Conservation (phyloP, 2,113 vertebrate species). For the Cyprinodon variegatus region DNA sequence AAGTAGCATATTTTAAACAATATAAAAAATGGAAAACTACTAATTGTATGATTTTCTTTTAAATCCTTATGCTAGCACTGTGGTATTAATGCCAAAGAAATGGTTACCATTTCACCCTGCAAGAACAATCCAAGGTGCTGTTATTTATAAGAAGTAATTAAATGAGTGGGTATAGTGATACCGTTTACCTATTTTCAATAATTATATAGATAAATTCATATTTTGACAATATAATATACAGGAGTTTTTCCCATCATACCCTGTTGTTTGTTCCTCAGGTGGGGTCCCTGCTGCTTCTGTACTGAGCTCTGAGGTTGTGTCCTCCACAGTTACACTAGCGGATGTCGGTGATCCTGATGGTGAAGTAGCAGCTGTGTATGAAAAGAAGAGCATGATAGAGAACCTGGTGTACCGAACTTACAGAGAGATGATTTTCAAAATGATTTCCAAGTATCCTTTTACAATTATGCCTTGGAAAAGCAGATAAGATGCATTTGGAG, state of each 20-base stretch:
- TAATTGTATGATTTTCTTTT: not conserved
- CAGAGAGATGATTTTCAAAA: conserved; percentile 9
- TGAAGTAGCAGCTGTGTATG: conserved; percentile 69
- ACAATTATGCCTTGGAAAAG: not conserved
- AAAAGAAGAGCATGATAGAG: conserved; percentile 23
- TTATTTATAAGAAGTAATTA: not conserved
- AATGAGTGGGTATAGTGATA: not conserved
- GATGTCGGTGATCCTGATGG: conserved; percentile 75
- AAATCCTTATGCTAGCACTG: not conserved
- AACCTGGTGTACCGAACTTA: conserved; percentile 2
- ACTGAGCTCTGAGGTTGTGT: conserved; percentile 62
- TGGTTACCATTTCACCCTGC: not conserved
- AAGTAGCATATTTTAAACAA: not conserved
- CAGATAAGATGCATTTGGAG: conserved; percentile 21
- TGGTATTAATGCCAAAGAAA: not conserved
- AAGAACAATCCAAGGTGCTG: not conserved
- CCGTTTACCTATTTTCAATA: not conserved
- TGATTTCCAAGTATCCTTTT: not conserved
- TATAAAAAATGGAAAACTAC: not conserved
- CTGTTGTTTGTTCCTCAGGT: conserved; percentile 80
- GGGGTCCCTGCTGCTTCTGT: conserved; percentile 73
- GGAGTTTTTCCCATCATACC: conserved; percentile 65
- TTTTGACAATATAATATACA: not conserved
- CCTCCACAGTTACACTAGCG: conserved; percentile 75
- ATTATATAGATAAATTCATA: not conserved